Evolutionary conservation across 2,113 vertebrate genomes (phyloP).

Genomic region (Clinocottus analis): DNA sequence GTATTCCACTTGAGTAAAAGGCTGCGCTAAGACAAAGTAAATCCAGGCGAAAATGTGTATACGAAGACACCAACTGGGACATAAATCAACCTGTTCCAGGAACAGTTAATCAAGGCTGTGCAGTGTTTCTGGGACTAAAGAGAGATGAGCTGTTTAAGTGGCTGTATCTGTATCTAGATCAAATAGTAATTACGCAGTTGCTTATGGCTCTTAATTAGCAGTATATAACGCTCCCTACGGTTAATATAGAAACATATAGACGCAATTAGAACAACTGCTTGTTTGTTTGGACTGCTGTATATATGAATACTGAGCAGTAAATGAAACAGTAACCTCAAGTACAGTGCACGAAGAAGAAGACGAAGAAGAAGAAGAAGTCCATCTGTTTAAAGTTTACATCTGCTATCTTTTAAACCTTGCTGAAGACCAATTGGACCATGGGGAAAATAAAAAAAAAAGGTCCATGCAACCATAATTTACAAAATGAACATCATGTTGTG

Average conservation of each 20-base stretch:
- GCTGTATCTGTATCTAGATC: neutral
- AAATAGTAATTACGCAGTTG: neutral
- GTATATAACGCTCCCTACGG: neutral
- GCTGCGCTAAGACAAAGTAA: constrained; percentile 20
- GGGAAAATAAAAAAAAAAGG: neutral
- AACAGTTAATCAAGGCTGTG: constrained; percentile 23
- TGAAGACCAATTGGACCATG: neutral
- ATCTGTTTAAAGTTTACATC: neutral
- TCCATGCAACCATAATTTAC: neutral
- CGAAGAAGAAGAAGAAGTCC: neutral
- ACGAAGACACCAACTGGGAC: constrained; percentile 19
- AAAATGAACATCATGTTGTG: neutral
- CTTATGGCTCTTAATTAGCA: neutral
- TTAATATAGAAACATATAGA: neutral
- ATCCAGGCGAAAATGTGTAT: constrained; percentile 27
- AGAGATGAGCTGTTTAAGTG: neutral
- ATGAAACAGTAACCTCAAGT: neutral
- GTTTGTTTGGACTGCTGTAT: neutral
- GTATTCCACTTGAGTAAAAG: constrained; percentile 25
- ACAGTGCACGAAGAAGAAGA: neutral
- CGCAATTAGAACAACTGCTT: neutral
- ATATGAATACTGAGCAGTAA: neutral
- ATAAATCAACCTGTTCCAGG: constrained; percentile 12
- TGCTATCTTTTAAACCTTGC: neutral
- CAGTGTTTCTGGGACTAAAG: constrained; percentile 3